Evolutionary conservation across 2,888 invertebrate genomes (phyloP).

Genomic region (Ferrisia virgata): DNA sequence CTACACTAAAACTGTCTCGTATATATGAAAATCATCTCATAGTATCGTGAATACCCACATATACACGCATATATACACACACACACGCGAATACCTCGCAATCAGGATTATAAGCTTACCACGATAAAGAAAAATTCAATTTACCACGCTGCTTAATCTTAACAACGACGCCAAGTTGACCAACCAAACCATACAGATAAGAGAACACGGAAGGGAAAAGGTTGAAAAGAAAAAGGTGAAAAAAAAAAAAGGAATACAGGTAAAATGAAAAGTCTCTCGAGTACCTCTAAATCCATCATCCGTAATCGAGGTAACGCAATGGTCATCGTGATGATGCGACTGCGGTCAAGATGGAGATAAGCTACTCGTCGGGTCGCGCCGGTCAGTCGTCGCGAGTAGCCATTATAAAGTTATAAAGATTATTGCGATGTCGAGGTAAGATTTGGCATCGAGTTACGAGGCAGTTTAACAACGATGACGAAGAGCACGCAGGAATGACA

Average conservation of each 20-base stretch:
- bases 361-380: neutral
- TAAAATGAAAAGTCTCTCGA: neutral
- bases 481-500: too few relatives aligned
- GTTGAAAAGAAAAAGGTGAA: neutral
- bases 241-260: neutral
- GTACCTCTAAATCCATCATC: too few relatives aligned
- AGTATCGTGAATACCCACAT: too few relatives aligned
- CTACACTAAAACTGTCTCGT: too few relatives aligned
- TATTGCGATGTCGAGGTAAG: slow-evolving; percentile 8
- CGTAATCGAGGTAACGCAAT: neutral
- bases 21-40: too few relatives aligned
- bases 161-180: neutral
- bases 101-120: too few relatives aligned
- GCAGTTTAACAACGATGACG: neutral
- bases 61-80: too few relatives aligned
- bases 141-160: neutral
- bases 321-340: neutral
- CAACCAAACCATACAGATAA: neutral
- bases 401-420: slow-evolving; percentile 20
- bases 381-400: neutral
- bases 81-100: too few relatives aligned
- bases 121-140: neutral
- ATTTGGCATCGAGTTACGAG: slow-evolving; percentile 15
- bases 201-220: too few relatives aligned
- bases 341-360: neutral